Percentiles rank a stretch among this genome's conserved stretches.
Evolutionary conservation across 2,797 vertebrate genomes (phyloP).

Genomic region (Gobio occitaniae): DNA sequence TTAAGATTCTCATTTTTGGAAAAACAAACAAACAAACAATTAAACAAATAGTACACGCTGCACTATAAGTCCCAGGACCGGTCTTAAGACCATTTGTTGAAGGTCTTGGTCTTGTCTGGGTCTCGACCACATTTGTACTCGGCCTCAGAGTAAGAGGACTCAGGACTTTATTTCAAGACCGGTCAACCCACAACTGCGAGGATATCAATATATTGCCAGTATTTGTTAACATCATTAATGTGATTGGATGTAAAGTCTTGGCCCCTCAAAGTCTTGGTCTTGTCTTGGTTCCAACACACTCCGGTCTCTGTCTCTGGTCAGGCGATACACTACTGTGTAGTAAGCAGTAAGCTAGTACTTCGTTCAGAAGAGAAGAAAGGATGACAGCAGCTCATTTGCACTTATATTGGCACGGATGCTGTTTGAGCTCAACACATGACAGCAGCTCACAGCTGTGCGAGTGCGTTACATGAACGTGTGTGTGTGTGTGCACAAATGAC

Average conservation of each 20-base stretch:
- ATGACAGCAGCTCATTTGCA: constrained; percentile 51
- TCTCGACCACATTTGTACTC: neutral
- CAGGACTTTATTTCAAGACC: neutral
- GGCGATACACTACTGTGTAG: neutral
- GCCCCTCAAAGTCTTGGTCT: neutral
- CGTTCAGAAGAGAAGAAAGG: constrained; percentile 1
- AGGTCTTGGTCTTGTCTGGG: neutral
- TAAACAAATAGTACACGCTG: neutral
- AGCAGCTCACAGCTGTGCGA: constrained; percentile 2
- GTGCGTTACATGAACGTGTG: neutral
- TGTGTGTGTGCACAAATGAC: neutral
- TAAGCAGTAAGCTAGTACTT: neutral
- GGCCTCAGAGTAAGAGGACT: neutral
- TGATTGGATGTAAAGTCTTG: neutral
- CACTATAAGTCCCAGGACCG: neutral
- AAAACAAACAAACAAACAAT: neutral
- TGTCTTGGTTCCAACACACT: neutral
- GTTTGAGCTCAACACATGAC: constrained; percentile 20
- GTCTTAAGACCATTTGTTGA: neutral
- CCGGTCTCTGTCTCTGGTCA: neutral
- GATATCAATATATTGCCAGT: neutral
- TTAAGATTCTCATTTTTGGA: neutral
- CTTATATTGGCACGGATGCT: constrained; percentile 42
- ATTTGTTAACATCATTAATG: neutral
- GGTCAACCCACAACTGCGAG: neutral